Percentiles rank a stretch among this genome's conserved stretches.
Conservation (phyloP, 1,140 invertebrate genomes). For the Ooceraea biroi region DNA sequence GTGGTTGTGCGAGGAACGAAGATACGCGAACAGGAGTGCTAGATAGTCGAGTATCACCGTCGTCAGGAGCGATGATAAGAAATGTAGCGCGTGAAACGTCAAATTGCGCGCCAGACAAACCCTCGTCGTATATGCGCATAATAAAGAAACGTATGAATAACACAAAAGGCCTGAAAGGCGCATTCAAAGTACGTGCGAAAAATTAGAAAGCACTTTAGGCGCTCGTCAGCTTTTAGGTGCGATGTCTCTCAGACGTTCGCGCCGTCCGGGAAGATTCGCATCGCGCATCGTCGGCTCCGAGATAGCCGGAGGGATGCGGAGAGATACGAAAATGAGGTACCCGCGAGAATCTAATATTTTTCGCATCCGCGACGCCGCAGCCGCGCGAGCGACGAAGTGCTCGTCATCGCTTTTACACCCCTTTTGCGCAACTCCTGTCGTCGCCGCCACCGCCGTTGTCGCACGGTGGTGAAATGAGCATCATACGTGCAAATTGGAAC, state of each 20-base stretch:
- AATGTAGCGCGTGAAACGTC: background rate
- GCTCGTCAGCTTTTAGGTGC: too few species aligned
- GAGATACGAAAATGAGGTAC: slow-evolving; percentile 39
- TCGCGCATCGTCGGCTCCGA: background rate
- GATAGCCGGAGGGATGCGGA: background rate
- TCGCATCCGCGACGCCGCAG: slow-evolving; percentile 45
- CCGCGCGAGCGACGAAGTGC: slow-evolving; percentile 17
- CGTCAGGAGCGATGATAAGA: background rate
- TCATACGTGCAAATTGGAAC: slow-evolving; percentile 76
- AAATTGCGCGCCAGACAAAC: background rate
- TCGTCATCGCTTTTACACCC: background rate
- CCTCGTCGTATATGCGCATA: background rate
- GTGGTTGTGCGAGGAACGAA: slow-evolving; percentile 5
- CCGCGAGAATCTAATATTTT: slow-evolving; percentile 77
- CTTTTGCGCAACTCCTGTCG: slow-evolving; percentile 6
- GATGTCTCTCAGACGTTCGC: background rate
- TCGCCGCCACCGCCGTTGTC: too few species aligned
- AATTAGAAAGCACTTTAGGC: background rate
- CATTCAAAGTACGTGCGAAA: background rate
- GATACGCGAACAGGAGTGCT: background rate
- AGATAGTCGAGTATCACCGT: background rate
- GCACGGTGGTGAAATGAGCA: slow-evolving; percentile 66
- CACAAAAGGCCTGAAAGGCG: too few species aligned
- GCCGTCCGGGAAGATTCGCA: background rate
- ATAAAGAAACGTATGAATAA: slow-evolving; percentile 3